Base-by-base conservation (phyloP, 2,888 invertebrate species). In the Chymomyza procnemis region DNA sequence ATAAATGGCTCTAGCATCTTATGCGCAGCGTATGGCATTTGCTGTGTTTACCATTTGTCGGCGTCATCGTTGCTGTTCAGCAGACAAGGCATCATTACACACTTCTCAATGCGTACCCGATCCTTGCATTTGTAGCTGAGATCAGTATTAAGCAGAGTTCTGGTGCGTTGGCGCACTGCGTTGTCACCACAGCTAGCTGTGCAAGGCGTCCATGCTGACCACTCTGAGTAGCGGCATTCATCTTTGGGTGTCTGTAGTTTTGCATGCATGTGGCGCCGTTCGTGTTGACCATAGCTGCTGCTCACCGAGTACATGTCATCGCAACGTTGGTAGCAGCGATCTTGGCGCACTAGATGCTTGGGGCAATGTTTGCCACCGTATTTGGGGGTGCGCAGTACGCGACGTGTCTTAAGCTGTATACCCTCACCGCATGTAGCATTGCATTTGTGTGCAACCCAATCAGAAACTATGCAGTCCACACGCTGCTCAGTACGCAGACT, bases 121-220 rank as follows among this genome's bases (percentile, higher is more conserved):
- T 91, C 90, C 66, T 88, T 88, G 74, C 91, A 91, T 70, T 89
- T 90, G 70, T 82, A 88, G 66, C 84, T 89, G 30, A 89, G 66
- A 22, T 89, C 89, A 0, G 88, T 83, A 64, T 90, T 91, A 16
- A 90, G 72, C 3, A 91, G 73, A 3, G 91, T 90, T 47, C 93
- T 90, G 0, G 93, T 93, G 58, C 93, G 90, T 74, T 93, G 92
- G 47, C 92, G 92, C 22, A 92, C 91, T 0, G 93, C 92, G 68
- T 91, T 90, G 12, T 91, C 88, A 1, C 95, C 95, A 84, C 95
- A 95, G 1, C 92, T 93, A 5, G 92, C 92, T 0, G 93, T 93
- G 86, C 95, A 95, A 0, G 93, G 93, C 3, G 94, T 93, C 95
- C 95, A 95, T 8, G 92, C 92, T n/a, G 94, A 93, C 95, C 95